Evolutionary conservation across 2,888 invertebrate species (phyloP), one percentile per base, ranked within the genome.

Genomic region (Stictocephala bisonia): DNA sequence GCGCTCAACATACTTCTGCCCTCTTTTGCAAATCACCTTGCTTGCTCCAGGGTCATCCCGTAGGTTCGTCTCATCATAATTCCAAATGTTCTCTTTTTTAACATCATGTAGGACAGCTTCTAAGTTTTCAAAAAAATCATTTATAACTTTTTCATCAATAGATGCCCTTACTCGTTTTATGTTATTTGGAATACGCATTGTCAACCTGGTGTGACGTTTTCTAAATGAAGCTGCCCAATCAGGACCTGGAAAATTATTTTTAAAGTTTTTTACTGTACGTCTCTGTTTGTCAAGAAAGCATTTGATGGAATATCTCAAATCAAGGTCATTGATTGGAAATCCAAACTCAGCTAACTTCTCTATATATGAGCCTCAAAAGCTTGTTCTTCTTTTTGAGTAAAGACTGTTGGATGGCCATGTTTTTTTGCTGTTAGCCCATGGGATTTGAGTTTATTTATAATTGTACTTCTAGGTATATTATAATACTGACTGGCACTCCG

Each of bases 61-160:
- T 7, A 84, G 76, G 67, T 82, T 83, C 1, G 81, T 80, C 73
- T 83, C 82, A 72, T 83, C 82, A 75, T 81, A 84, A 68, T 83
- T 84, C 20, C 80, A 73, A 18, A 81, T 80, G 35, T 80, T 77
- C 44, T 50, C 35, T 40, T 76, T 56, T 22, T 75, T 75, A 31
- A 80, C 67, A 20, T 76, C 76, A 69, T 67, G 44, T 31, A 74
- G 48, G 24, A 71, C 72, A 11, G 15, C 41, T 13, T 64, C 58
- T 18, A 77, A 53, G 60, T 77, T 72, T n/a, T 78, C 18, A 27
- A 78, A 74, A 64, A 76, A 80, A 24, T 74, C 69, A 40, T 75
- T 76, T 13, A 80, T 64, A 6, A 69, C 68, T 50, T 77, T 60
- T 41, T 53, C 66, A 48, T 69, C 48, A 27, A 78, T 67, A 56